These are phyloP conservation scores for Spondyliosoma cantharus DNA, from an alignment of 2,797 vertebrate species.

Conservation along the genomic window DNA sequence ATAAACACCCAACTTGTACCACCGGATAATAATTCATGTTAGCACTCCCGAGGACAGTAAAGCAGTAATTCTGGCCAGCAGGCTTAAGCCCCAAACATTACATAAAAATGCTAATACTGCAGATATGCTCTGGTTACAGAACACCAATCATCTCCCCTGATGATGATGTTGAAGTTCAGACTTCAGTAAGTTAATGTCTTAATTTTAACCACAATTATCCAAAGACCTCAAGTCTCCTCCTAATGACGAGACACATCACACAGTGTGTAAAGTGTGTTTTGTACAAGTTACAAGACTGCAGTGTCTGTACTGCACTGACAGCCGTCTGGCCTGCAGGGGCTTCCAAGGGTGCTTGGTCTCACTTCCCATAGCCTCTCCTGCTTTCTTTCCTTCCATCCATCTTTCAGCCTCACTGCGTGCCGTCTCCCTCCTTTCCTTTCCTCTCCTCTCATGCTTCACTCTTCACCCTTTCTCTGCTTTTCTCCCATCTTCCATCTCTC, in stretches of 20 bases:
- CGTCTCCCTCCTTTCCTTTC: slow-evolving; percentile 23
- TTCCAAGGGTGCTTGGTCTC: slow-evolving; percentile 38
- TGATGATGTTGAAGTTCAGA: slow-evolving; percentile 25
- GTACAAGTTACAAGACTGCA: background rate
- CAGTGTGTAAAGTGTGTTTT: slow-evolving; percentile 11
- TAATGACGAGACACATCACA: background rate
- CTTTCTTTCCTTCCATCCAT: slow-evolving; percentile 47
- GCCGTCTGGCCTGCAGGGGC: slow-evolving; percentile 23
- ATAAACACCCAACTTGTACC: slow-evolving; percentile 57
- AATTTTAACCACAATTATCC: slow-evolving; percentile 18
- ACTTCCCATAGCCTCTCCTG: slow-evolving; percentile 2
- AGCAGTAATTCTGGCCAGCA: slow-evolving; percentile 53
- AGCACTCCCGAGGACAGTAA: slow-evolving; percentile 53
- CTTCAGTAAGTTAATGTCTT: slow-evolving; percentile 26
- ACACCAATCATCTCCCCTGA: slow-evolving; percentile 19
- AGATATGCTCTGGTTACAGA: slow-evolving; percentile 35
- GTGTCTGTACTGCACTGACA: slow-evolving; percentile 27
- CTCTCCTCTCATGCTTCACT: slow-evolving; percentile 31
- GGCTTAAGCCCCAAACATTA: slow-evolving; percentile 42
- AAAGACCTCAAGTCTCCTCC: slow-evolving; percentile 13
- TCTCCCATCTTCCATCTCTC: slow-evolving; percentile 48
- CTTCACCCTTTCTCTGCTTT: slow-evolving; percentile 43
- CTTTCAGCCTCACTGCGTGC: slow-evolving; percentile 46
- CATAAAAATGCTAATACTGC: slow-evolving; percentile 67
- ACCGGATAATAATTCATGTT: slow-evolving; percentile 67